Conservation (phyloP, 2,888 invertebrate genomes). For the Thalpophila matura region DNA sequence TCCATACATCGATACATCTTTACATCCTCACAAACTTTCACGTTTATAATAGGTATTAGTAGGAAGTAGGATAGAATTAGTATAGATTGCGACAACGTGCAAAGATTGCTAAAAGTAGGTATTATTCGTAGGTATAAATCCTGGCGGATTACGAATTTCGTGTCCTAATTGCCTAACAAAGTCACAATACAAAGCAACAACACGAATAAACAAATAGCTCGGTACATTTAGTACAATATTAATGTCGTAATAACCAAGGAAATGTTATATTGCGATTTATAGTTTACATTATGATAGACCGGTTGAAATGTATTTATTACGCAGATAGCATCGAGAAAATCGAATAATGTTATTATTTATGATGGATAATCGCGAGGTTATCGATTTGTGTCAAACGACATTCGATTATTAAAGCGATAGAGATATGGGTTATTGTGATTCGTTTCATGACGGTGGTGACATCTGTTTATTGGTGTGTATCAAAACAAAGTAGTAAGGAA, state of each 20-base stretch:
- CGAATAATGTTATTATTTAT: constrained; percentile 34
- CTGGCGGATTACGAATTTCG: constrained; percentile 2
- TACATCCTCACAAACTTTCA: too few species aligned
- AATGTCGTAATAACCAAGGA: constrained; percentile 49
- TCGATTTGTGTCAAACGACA: constrained; percentile 45
- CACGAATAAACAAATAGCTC: constrained; percentile 26
- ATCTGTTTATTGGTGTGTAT: constrained; percentile 15
- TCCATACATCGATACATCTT: too few species aligned
- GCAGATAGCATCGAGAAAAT: constrained; percentile 39
- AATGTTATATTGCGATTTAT: constrained; percentile 49
- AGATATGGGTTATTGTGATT: constrained; percentile 24
- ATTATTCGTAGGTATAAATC: neutral
- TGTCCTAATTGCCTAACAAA: constrained; percentile 15
- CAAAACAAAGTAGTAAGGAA: constrained; percentile 37
- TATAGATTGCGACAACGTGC: too few species aligned
- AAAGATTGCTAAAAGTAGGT: too few species aligned
- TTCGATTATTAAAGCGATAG: constrained; percentile 34
- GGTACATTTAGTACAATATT: constrained; percentile 29
- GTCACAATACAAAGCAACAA: constrained; percentile 6
- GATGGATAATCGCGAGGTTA: constrained; percentile 43
- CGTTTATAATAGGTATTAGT: too few species aligned
- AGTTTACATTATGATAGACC: constrained; percentile 45
- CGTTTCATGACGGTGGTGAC: constrained; percentile 27
- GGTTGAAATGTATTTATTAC: constrained; percentile 49
- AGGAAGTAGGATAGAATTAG: too few species aligned